Percentiles rank a stretch among this genome's conserved stretches.
Conservation (phyloP, 1,140 invertebrate genomes). For the Drosophila teissieri region DNA sequence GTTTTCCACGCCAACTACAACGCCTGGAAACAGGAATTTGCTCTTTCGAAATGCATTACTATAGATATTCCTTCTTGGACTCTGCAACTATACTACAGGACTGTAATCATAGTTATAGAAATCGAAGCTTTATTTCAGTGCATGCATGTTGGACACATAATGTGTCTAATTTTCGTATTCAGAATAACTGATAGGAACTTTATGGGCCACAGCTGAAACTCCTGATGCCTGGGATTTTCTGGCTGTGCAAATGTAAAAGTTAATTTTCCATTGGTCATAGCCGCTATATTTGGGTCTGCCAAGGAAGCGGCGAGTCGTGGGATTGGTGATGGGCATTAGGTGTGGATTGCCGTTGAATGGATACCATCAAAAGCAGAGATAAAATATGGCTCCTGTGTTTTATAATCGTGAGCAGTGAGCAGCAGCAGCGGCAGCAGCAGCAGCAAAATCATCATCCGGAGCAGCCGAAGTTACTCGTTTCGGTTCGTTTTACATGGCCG, state of each 20-base stretch:
- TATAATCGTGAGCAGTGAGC: slow-evolving; percentile 25
- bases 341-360: slow-evolving; percentile 1
- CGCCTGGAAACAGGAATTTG: no score
- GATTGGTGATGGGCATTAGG: slow-evolving; percentile 10
- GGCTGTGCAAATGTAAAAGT: slow-evolving; percentile 5
- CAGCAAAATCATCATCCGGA: slow-evolving; percentile 10
- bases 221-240: background rate
- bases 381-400: slow-evolving; percentile 35
- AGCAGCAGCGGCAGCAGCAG: background rate
- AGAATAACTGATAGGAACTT: slow-evolving; percentile 8
- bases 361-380: slow-evolving; percentile 31
- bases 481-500: slow-evolving; percentile 36
- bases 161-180: background rate
- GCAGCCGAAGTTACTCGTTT: slow-evolving; percentile 29
- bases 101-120: background rate
- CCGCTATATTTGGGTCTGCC: slow-evolving; percentile 1
- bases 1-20: no score
- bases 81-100: no score
- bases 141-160: background rate
- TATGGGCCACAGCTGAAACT: background rate
- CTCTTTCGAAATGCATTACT: no score
- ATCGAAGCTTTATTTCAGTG: background rate
- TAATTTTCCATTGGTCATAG: slow-evolving; percentile 16
- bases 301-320: background rate
- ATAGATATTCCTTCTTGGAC: no score